A percentile compares a stretch with the other conserved stretches of the same genome.
These are phyloP conservation scores for Harpalus rubripes DNA, from an alignment of 2,888 invertebrate genomes.

Conservation along the genomic window DNA sequence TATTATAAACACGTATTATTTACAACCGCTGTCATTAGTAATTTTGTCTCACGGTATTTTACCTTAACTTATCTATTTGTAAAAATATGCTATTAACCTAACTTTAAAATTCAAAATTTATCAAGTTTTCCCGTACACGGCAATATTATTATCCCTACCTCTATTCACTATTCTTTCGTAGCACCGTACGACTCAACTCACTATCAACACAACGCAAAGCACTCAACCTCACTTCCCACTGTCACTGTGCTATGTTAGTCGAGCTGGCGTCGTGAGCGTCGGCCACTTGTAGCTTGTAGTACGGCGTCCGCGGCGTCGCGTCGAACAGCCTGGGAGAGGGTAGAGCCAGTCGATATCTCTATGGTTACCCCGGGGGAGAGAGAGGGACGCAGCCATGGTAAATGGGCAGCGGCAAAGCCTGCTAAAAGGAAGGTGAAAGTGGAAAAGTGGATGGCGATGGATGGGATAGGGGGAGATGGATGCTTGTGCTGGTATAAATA, in stretches of 20 bases:
- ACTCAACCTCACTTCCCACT: neutral
- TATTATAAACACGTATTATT: no score
- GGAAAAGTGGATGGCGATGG: neutral
- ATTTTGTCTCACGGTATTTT: no score
- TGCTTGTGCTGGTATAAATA: no score
- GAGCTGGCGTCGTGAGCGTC: neutral
- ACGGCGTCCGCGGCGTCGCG: conserved; percentile 20
- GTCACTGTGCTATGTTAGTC: neutral
- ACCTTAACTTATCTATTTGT: no score
- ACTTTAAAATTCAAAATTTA: no score
- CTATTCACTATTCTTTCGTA: no score
- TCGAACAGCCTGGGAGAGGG: conserved; percentile 41
- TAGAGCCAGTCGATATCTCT: conserved; percentile 53
- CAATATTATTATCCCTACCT: no score
- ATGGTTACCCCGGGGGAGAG: conserved; percentile 34
- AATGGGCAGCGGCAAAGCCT: neutral
- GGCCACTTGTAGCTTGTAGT: conserved; percentile 54
- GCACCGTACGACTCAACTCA: neutral
- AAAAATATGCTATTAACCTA: no score
- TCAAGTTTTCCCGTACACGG: no score
- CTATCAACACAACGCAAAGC: neutral
- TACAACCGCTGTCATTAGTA: no score
- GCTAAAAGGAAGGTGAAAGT: neutral
- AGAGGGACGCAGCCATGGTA: neutral
- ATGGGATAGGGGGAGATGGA: no score